A percentile compares a stretch with the other conserved stretches of the same genome.
Evolutionary conservation across 92 coral and sea anemone genomes (phyloP).

Genomic region (Metridium senile): DNA sequence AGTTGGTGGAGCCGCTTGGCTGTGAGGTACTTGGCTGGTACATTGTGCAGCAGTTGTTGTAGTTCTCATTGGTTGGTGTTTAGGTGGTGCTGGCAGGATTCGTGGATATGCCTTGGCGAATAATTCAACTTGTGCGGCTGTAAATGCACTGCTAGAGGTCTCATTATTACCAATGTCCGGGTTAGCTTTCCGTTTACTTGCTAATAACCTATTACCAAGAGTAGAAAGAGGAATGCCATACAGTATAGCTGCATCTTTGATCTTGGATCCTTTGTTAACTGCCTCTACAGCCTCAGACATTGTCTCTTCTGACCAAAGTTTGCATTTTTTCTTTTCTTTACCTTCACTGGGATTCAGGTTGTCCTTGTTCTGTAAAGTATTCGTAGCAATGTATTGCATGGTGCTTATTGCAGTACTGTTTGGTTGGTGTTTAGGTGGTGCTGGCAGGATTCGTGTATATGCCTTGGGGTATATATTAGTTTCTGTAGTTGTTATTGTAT

Average conservation of each 20-base stretch:
- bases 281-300: conserved; percentile 38
- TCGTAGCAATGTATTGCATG: too few species aligned
- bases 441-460: background rate
- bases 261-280: conserved; percentile 31
- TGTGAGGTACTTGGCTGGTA: background rate
- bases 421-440: background rate
- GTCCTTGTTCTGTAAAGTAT: too few species aligned
- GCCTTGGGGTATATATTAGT: background rate
- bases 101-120: background rate
- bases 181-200: background rate
- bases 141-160: background rate
- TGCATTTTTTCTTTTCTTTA: conserved; percentile 5
- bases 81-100: conserved; percentile 7
- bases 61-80: background rate
- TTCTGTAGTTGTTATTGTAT: background rate
- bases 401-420: background rate
- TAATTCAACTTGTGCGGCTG: background rate
- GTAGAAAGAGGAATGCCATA: conserved; percentile 41
- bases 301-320: conserved; percentile 38
- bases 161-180: background rate
- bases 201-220: conserved; percentile 21
- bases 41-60: background rate
- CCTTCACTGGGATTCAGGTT: too few species aligned
- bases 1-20: background rate
- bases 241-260: conserved; percentile 20